Conservation (phyloP, 2,797 vertebrate genomes). For the Dermochelys coriacea region DNA sequence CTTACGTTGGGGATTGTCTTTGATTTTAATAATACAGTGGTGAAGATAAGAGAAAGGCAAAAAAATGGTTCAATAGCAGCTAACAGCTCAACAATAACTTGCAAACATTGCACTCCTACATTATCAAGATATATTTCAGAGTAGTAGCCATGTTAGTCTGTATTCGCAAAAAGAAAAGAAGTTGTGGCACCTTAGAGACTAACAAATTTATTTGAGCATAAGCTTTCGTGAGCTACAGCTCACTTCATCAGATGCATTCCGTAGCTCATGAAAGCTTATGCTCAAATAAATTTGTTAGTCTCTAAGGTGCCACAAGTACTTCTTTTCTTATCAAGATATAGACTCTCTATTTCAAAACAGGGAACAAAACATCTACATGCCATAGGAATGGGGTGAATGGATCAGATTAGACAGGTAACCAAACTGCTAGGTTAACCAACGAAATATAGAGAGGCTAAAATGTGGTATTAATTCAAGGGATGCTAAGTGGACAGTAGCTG, state of each 20-base stretch:
- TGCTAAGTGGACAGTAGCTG: neutral
- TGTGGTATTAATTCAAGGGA: accelerated
- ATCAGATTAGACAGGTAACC: neutral
- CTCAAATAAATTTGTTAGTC: too few relatives aligned
- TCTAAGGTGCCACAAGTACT: too few relatives aligned
- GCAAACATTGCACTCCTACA: neutral
- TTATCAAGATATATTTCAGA: accelerated
- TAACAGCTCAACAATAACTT: neutral
- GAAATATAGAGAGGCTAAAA: accelerated
- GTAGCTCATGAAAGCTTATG: too few relatives aligned
- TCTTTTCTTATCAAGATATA: accelerated
- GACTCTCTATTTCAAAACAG: neutral
- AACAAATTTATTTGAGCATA: too few relatives aligned
- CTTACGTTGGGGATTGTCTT: neutral
- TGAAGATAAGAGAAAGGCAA: neutral
- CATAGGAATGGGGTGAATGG: neutral
- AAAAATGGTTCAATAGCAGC: neutral
- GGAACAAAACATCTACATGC: accelerated
- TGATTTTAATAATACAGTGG: neutral
- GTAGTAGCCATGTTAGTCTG: too few relatives aligned
- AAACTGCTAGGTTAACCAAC: neutral
- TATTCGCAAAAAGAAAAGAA: too few relatives aligned
- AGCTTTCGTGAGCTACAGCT: too few relatives aligned
- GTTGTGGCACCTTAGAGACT: too few relatives aligned
- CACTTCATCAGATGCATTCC: too few relatives aligned